Conservation (phyloP, 92 coral and sea anemone species). For the Phenganax marumi region DNA sequence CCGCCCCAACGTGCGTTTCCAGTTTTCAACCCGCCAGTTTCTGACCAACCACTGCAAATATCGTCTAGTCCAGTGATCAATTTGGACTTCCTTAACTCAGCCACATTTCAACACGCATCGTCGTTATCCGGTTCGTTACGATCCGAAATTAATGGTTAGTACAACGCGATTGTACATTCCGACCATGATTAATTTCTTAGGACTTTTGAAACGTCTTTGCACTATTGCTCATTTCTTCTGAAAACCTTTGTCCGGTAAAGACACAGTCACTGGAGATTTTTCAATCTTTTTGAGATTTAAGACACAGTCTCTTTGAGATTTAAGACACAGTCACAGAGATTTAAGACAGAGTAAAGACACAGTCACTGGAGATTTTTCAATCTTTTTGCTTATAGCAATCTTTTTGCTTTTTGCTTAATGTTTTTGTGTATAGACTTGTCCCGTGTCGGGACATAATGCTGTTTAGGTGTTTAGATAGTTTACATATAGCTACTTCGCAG, state of each 20-base stretch:
- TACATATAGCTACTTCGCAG: too few relatives aligned
- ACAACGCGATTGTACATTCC: background rate
- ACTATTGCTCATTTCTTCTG: too few relatives aligned
- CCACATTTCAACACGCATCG: background rate
- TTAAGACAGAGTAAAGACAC: too few relatives aligned
- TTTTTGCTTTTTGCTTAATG: background rate
- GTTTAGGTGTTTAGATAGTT: too few relatives aligned
- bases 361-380: too few relatives aligned
- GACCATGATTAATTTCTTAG: background rate
- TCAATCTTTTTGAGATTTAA: too few relatives aligned
- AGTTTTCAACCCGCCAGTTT: background rate
- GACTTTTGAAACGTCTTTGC: too few relatives aligned
- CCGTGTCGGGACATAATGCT: background rate
- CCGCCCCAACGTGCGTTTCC: background rate
- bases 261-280: too few relatives aligned
- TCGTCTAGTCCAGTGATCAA: conserved; percentile 35
- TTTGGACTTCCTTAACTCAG: conserved; percentile 6
- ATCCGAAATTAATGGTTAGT: conserved; percentile 20
- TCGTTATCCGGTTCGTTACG: conserved; percentile 6
- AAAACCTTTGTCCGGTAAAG: too few relatives aligned
- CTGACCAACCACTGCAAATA: conserved; percentile 25
- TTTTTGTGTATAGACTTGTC: background rate
- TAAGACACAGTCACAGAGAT: too few relatives aligned
- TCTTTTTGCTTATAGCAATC: too few relatives aligned
- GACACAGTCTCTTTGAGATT: too few relatives aligned